Percentiles rank a stretch among this genome's conserved stretches.
Conservation (phyloP, 2,888 invertebrate species). For the Sesia apiformis region DNA sequence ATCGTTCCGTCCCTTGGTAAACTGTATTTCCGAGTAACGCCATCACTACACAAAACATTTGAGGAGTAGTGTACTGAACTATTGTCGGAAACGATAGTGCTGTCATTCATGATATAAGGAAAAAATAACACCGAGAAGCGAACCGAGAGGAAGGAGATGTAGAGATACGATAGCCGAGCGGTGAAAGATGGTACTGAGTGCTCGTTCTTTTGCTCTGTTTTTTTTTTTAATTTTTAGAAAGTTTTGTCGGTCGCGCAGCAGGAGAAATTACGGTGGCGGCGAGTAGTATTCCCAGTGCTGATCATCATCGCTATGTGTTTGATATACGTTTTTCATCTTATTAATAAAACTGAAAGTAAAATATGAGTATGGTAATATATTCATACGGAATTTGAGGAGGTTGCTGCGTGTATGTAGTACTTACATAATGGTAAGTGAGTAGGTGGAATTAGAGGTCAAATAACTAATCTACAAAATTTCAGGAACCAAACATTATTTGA, state of each 20-base stretch:
- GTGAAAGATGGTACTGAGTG: constrained; percentile 69
- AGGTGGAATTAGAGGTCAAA: too few relatives aligned
- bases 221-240: constrained; percentile 68
- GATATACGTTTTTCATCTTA: too few relatives aligned
- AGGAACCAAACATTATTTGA: constrained; percentile 24
- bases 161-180: constrained; percentile 55
- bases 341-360: too few relatives aligned
- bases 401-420: too few relatives aligned
- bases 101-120: constrained; percentile 13
- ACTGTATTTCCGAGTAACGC: too few relatives aligned
- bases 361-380: too few relatives aligned
- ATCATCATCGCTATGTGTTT: constrained; percentile 53
- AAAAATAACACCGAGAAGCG: background rate
- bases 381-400: too few relatives aligned
- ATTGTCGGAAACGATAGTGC: constrained; percentile 17
- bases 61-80: background rate
- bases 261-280: constrained; percentile 57
- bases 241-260: constrained; percentile 62
- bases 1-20: too few relatives aligned
- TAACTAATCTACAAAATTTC: background rate
- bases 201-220: constrained; percentile 63
- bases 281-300: constrained; percentile 48
- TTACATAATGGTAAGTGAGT: too few relatives aligned
- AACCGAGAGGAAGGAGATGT: constrained; percentile 23
- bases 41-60: background rate